Percentiles rank a stretch among this genome's conserved stretches.
phyloP scores from a whole-genome alignment of 2,888 invertebrate species.

The Drosophila fungiperda region DNA sequence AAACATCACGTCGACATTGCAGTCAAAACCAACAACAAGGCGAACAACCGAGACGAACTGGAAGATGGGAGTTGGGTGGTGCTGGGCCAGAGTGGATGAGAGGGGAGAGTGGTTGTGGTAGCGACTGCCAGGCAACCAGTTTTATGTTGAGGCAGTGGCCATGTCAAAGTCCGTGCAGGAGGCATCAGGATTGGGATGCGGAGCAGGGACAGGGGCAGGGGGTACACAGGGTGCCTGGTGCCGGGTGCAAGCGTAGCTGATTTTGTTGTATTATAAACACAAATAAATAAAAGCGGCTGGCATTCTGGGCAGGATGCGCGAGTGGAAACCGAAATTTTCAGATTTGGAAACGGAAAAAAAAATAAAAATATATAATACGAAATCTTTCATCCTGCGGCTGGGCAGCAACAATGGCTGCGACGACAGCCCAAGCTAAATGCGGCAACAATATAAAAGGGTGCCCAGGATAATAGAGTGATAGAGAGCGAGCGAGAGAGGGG shows the following conservation, averaged over 20 bases:
- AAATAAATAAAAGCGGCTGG: constrained; percentile 84
- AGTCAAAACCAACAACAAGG: constrained; percentile 63
- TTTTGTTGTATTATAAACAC: constrained; percentile 85
- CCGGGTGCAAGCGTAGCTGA: constrained; percentile 84
- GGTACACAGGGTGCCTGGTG: constrained; percentile 14
- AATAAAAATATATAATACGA: constrained; percentile 18
- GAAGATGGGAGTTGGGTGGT: constrained; percentile 28
- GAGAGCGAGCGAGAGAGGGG: not conserved
- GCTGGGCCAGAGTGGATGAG: not conserved
- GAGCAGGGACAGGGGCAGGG: constrained; percentile 7
- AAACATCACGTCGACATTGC: constrained; percentile 82
- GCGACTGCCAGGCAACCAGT: constrained; percentile 47
- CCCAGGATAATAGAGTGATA: constrained; percentile 26
- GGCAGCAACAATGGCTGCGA: constrained; percentile 81
- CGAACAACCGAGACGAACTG: constrained; percentile 54
- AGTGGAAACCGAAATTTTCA: constrained; percentile 48
- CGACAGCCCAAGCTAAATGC: constrained; percentile 74
- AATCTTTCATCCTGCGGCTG: constrained; percentile 71
- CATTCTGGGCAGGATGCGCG: constrained; percentile 67
- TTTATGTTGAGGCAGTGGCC: constrained; percentile 57
- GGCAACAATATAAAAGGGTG: constrained; percentile 67
- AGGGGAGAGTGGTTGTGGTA: constrained; percentile 7
- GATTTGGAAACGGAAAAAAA: constrained; percentile 1
- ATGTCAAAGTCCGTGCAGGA: constrained; percentile 30
- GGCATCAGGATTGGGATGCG: not conserved